Conservation (phyloP, 2,113 vertebrate species). For the Dendrocopos noguchii region DNA sequence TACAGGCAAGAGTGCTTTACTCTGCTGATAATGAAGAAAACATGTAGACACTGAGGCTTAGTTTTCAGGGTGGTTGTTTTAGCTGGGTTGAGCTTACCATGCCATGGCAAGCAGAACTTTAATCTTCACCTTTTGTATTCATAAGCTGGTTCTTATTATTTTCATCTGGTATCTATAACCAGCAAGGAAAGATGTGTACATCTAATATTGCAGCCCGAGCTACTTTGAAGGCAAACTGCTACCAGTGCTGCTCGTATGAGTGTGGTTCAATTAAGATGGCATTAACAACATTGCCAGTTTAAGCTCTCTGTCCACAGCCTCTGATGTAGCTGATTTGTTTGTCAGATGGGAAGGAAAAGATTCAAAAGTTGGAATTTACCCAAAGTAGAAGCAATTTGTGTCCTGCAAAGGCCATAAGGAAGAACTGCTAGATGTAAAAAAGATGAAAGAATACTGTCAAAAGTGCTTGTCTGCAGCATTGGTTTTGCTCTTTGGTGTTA, state of each 20-base stretch:
- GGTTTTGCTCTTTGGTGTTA: not conserved
- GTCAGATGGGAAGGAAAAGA: not conserved
- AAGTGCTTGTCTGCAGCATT: not conserved
- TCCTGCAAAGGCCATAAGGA: not conserved
- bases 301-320: not conserved
- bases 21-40: not conserved
- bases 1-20: not conserved
- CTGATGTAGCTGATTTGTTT: not conserved
- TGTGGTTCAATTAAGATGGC: not conserved
- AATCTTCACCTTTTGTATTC: not conserved
- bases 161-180: not conserved
- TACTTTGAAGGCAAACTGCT: not conserved
- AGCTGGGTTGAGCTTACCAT: accelerated
- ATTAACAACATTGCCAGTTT: not conserved
- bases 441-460: not conserved
- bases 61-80: not conserved
- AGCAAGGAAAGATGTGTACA: accelerated
- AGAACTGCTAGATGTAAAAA: not conserved
- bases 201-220: accelerated
- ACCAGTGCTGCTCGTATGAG: not conserved
- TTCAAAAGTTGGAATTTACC: not conserved
- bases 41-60: accelerated
- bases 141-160: not conserved
- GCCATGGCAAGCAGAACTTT: accelerated
- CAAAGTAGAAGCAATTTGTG: not conserved